Conservation (phyloP, 2,888 invertebrate species). For the Germaria angustata region DNA sequence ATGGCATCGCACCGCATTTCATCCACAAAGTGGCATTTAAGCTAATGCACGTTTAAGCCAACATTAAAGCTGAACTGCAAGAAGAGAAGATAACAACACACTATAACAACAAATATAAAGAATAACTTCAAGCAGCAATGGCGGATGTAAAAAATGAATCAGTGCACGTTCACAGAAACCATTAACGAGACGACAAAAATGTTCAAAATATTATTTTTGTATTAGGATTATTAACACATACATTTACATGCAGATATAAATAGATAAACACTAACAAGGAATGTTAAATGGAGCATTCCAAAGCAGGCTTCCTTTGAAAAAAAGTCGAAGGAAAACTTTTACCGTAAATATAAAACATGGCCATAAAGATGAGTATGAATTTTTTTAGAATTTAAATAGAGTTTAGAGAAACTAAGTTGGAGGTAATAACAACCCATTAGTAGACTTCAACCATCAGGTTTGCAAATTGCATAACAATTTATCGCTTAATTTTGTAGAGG, state of each 20-base stretch:
- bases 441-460: no score
- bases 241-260: no score
- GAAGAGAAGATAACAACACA: neutral
- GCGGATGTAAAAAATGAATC: slow-evolving; percentile 29
- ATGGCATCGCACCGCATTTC: slow-evolving; percentile 49
- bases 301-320: slow-evolving; percentile 34
- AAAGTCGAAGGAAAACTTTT: neutral
- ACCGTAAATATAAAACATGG: slow-evolving; percentile 8
- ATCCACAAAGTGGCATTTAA: slow-evolving; percentile 62
- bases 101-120: neutral
- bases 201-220: slow-evolving; percentile 43
- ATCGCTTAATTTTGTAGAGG: no score
- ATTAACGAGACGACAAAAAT: slow-evolving; percentile 45
- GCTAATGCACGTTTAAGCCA: slow-evolving; percentile 63
- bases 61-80: slow-evolving; percentile 43
- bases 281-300: neutral
- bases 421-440: no score
- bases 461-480: no score
- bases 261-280: neutral
- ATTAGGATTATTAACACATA: slow-evolving; percentile 25
- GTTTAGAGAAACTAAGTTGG: neutral
- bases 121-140: neutral
- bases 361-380: slow-evolving; percentile 40
- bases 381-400: slow-evolving; percentile 1
- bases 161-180: neutral